Evolutionary conservation across 1,140 invertebrate genomes (phyloP).

Genomic region (Drosophila ananassae): DNA sequence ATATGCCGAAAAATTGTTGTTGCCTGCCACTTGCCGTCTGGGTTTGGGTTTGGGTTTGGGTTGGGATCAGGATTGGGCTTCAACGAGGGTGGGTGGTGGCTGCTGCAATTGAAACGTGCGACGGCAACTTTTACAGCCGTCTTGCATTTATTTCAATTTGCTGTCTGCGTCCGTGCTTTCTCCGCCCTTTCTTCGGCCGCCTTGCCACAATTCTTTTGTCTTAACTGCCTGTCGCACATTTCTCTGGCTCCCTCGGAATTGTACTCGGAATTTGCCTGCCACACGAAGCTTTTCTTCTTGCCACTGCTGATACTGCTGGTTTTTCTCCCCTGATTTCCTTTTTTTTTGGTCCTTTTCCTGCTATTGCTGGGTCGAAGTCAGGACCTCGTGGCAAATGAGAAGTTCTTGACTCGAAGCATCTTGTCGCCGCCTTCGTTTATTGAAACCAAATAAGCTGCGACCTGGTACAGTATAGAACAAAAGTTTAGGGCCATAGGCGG

Average conservation of each 20-base stretch:
- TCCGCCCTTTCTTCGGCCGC: constrained; percentile 4
- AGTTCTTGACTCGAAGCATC: constrained; percentile 45
- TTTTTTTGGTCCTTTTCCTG: constrained; percentile 3
- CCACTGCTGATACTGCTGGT: constrained; percentile 7
- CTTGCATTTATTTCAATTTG: constrained; percentile 82
- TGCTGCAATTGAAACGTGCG: constrained; percentile 75
- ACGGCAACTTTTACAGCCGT: constrained; percentile 75
- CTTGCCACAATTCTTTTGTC: constrained; percentile 73
- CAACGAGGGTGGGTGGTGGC: not conserved
- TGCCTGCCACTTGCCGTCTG: constrained; percentile 51
- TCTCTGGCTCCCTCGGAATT: constrained; percentile 14
- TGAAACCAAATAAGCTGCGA: constrained; percentile 11
- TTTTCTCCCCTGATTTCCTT: constrained; percentile 9
- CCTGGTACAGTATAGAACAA: not conserved
- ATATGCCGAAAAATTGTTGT: constrained; percentile 76
- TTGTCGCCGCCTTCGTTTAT: constrained; percentile 27
- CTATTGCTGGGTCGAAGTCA: constrained; percentile 27
- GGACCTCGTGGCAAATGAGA: constrained; percentile 45
- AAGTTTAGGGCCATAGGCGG: not conserved
- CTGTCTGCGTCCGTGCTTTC: constrained; percentile 48
- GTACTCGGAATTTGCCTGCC: constrained; percentile 59
- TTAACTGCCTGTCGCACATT: constrained; percentile 62
- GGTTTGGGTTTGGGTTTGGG: not conserved
- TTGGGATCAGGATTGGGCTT: not conserved
- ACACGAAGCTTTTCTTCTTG: constrained; percentile 43